phyloP scores from a whole-genome alignment of 2,797 vertebrate genomes.

The Pseudomugil tenellus region DNA sequence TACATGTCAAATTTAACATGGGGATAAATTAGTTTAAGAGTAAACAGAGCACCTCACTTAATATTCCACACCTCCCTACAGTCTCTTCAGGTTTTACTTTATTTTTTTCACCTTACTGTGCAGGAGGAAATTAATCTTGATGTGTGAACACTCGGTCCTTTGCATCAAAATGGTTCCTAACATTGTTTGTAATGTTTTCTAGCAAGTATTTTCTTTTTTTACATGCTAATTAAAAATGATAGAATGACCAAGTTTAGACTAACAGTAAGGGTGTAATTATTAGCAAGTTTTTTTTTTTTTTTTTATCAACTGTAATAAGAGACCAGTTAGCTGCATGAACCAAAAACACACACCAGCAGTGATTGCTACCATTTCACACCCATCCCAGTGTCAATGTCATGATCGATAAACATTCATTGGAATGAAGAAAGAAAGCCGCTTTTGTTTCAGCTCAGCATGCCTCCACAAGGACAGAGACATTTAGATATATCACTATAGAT shows the following conservation, averaged over 20 bases:
- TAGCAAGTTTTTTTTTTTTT: too few relatives aligned
- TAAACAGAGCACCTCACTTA: too few relatives aligned
- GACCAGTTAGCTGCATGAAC: not conserved
- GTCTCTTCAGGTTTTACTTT: conserved; percentile 53
- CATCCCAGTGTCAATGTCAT: conserved; percentile 10
- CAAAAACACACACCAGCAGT: not conserved
- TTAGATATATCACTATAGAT: conserved; percentile 61
- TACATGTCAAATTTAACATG: conserved; percentile 53
- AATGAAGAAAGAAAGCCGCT: conserved; percentile 36
- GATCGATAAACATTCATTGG: conserved; percentile 57
- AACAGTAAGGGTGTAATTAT: not conserved
- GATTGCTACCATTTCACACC: conserved; percentile 7
- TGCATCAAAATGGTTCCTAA: conserved; percentile 10
- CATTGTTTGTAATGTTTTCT: not conserved
- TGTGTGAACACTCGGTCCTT: too few relatives aligned
- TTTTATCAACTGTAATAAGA: not conserved
- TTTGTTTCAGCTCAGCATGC: conserved; percentile 55
- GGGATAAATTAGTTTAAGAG: conserved; percentile 62
- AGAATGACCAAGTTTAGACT: not conserved
- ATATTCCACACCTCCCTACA: conserved; percentile 42
- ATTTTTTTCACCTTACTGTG: conserved; percentile 50
- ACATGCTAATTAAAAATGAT: not conserved
- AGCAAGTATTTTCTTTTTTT: not conserved
- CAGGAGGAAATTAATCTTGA: conserved; percentile 48
- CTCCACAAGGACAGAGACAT: conserved; percentile 64